Conservation (phyloP, 2,888 invertebrate genomes). For the Orthonychiurus folsomi region DNA sequence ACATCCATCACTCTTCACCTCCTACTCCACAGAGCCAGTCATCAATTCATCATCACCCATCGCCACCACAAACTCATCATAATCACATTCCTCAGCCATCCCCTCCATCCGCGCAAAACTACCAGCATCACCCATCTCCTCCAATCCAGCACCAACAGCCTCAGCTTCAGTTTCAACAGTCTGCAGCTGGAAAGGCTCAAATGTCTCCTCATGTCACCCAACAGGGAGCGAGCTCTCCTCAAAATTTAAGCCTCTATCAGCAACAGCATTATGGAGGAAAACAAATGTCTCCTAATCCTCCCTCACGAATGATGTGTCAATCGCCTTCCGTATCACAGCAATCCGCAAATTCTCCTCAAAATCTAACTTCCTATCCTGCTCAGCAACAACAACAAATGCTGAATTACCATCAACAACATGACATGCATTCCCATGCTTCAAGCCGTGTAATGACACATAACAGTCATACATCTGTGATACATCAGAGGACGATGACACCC, state of each 20-base stretch:
- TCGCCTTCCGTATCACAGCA: slow-evolving; percentile 44
- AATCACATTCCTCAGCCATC: slow-evolving; percentile 31
- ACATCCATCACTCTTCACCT: slow-evolving; percentile 46
- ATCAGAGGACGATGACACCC: slow-evolving; percentile 33
- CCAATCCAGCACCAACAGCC: slow-evolving; percentile 42
- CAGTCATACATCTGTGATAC: slow-evolving; percentile 40
- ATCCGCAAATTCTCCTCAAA: slow-evolving; percentile 43
- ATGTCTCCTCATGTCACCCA: slow-evolving; percentile 27
- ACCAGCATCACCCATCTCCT: slow-evolving; percentile 42
- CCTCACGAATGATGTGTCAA: slow-evolving; percentile 43
- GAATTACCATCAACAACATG: slow-evolving; percentile 42
- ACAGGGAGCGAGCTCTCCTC: slow-evolving; percentile 27
- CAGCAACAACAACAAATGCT: slow-evolving; percentile 43
- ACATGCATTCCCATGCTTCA: slow-evolving; percentile 47
- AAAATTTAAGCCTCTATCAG: slow-evolving; percentile 29
- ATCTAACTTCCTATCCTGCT: slow-evolving; percentile 39
- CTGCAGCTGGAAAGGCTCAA: slow-evolving; percentile 12
- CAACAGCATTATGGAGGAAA: slow-evolving; percentile 35
- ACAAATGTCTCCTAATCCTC: slow-evolving; percentile 38
- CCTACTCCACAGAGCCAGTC: slow-evolving; percentile 40
- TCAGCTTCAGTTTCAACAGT: slow-evolving; percentile 41
- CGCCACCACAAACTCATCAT: slow-evolving; percentile 48
- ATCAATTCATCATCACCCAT: slow-evolving; percentile 25
- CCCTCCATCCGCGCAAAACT: slow-evolving; percentile 40
- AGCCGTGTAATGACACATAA: slow-evolving; percentile 41